Evolutionary conservation across 2,888 invertebrate species (phyloP).

Genomic region (Idaea aversata): DNA sequence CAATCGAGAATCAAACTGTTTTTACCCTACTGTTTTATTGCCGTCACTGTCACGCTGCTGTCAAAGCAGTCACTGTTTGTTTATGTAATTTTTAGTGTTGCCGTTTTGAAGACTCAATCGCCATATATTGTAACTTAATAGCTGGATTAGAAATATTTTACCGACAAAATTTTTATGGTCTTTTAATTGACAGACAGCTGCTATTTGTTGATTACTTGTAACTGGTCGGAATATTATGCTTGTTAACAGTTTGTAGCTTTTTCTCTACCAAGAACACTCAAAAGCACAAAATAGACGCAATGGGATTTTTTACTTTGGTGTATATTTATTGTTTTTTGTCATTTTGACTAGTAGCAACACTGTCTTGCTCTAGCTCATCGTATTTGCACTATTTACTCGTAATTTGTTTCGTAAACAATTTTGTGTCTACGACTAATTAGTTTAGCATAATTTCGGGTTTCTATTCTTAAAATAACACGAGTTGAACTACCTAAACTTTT

Average conservation of each 20-base stretch:
- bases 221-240: no score
- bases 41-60: not conserved
- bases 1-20: not conserved
- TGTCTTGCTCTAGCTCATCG: not conserved
- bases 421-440: not conserved
- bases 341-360: not conserved
- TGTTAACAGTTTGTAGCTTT: no score
- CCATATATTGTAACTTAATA: not conserved
- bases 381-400: not conserved
- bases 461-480: slow-evolving; percentile 5
- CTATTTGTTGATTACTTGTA: no score
- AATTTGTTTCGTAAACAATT: not conserved
- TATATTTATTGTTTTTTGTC: not conserved
- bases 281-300: no score
- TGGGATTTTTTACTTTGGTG: not conserved
- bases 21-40: not conserved
- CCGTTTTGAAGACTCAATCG: not conserved
- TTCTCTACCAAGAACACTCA: no score
- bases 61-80: not conserved
- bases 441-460: slow-evolving; percentile 3
- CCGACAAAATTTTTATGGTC: no score
- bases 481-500: not conserved
- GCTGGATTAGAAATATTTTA: no score
- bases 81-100: not conserved
- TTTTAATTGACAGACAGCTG: no score